Conservation (phyloP, 2,797 vertebrate genomes). For the Molossus alvarezi region DNA sequence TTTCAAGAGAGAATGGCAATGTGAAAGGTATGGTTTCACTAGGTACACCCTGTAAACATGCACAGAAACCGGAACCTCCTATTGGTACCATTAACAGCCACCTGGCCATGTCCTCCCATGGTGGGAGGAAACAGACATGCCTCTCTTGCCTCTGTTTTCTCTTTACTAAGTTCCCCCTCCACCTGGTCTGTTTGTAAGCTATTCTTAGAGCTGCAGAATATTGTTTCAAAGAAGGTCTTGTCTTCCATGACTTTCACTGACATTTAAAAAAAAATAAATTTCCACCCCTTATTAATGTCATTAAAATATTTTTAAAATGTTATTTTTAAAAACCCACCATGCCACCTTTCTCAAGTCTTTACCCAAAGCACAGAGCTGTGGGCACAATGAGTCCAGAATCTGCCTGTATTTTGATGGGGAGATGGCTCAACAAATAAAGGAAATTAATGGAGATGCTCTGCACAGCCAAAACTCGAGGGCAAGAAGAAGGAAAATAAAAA, state of each 20-base stretch:
- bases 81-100: neutral
- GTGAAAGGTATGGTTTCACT: neutral
- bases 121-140: neutral
- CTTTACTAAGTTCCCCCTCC: neutral
- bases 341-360: neutral
- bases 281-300: neutral
- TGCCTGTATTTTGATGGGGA: neutral
- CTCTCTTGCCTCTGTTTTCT: neutral
- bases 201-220: neutral
- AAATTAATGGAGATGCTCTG: neutral
- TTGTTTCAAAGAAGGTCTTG: neutral
- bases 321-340: neutral
- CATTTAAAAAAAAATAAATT: neutral
- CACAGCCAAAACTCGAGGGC: neutral
- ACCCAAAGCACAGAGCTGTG: neutral
- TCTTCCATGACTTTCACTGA: neutral
- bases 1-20: neutral
- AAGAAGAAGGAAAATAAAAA: neutral
- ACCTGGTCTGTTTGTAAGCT: neutral
- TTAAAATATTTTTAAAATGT: neutral
- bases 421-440: too few species aligned
- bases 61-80: neutral
- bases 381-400: neutral
- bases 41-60: neutral
- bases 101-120: accelerated